Percentiles rank a stretch among this genome's conserved stretches.
These are phyloP conservation scores for Odobenus rosmarus DNA, from an alignment of 2,113 vertebrate genomes.

Conservation along the genomic window DNA sequence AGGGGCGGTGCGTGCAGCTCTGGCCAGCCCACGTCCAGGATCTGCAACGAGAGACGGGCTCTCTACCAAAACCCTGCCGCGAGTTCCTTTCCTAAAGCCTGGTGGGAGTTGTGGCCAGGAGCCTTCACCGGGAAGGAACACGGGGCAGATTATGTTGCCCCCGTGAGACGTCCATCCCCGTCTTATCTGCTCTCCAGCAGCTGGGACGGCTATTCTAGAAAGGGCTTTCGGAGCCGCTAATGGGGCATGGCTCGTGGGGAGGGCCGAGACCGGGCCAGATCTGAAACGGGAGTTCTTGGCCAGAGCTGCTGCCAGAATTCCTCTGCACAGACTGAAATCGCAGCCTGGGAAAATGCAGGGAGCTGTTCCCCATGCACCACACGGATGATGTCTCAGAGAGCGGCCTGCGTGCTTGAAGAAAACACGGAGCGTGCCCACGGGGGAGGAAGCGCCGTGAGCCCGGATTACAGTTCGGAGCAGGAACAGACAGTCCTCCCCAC, in stretches of 20 bases:
- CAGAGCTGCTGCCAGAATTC: background rate
- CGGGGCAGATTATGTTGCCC: background rate
- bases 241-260: background rate
- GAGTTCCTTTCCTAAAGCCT: background rate
- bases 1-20: conserved; percentile 96
- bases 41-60: conserved; percentile 84
- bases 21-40: conserved; percentile 96
- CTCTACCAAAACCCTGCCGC: too few species aligned
- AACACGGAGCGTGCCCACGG: background rate
- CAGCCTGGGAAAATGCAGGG: background rate
- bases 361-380: background rate
- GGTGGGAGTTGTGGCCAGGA: background rate
- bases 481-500: background rate
- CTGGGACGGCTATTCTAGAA: background rate
- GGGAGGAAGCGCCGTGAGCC: background rate
- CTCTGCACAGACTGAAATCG: background rate
- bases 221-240: background rate
- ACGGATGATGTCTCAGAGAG: background rate
- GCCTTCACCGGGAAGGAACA: background rate
- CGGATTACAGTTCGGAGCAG: background rate
- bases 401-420: background rate
- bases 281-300: background rate
- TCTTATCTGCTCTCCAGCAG: background rate
- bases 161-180: background rate
- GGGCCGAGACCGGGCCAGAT: background rate